phyloP scores from a whole-genome alignment of 2,113 vertebrate species.

The Poeciliopsis retropinna region DNA sequence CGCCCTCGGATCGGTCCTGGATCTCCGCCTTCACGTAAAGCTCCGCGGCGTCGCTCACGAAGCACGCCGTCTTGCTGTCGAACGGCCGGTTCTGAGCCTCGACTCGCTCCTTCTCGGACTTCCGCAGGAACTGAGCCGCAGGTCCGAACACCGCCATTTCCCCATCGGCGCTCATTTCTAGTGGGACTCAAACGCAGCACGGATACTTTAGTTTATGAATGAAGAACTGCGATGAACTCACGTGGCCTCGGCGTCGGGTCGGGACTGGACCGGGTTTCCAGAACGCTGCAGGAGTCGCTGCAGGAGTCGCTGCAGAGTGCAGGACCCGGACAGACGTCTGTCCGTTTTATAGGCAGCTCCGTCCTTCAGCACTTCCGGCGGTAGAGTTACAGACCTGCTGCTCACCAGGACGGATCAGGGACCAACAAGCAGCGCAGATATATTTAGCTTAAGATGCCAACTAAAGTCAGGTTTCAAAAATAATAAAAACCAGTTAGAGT shows the following conservation, averaged over 20 bases:
- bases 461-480: not conserved
- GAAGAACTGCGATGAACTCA: slow-evolving; percentile 8
- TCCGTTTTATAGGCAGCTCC: slow-evolving; percentile 52
- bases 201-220: not conserved
- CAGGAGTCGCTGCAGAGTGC: not conserved
- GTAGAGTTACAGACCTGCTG: slow-evolving; percentile 47
- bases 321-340: not conserved
- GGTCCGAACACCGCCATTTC: slow-evolving; percentile 82
- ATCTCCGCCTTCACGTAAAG: slow-evolving; percentile 84
- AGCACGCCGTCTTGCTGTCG: slow-evolving; percentile 85
- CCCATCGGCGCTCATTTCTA: slow-evolving; percentile 63
- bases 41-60: slow-evolving; percentile 78
- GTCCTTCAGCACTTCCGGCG: slow-evolving; percentile 50
- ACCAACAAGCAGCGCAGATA: slow-evolving; percentile 43
- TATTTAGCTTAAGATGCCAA: slow-evolving; percentile 34
- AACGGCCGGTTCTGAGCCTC: slow-evolving; percentile 82
- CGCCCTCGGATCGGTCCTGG: slow-evolving; percentile 69
- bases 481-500: not conserved
- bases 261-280: not conserved
- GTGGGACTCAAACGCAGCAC: not conserved
- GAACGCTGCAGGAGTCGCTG: too few species aligned
- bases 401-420: slow-evolving; percentile 18
- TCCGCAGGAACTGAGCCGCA: slow-evolving; percentile 81
- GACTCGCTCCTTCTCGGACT: slow-evolving; percentile 81
- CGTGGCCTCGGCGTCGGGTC: not conserved